These are phyloP conservation scores for Rhabditophanes sp. DNA, from an alignment of 2,888 invertebrate species.

Conservation along the genomic window DNA sequence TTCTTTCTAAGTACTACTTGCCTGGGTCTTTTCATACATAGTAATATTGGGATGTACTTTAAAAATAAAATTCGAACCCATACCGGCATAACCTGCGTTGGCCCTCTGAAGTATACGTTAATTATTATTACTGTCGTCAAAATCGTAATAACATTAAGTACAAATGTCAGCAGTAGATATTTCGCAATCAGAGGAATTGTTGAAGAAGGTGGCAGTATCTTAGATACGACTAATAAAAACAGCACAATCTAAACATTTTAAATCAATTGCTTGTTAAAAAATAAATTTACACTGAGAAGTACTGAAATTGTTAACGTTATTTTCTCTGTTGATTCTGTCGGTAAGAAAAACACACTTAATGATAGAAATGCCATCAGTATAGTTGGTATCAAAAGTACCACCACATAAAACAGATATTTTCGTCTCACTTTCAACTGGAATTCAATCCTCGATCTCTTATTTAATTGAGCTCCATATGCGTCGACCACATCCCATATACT, in stretches of 20 bases:
- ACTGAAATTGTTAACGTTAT: conserved; percentile 67
- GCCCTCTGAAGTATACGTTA: conserved; percentile 78
- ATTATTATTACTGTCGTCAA: conserved; percentile 90
- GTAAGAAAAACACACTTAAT: conserved; percentile 86
- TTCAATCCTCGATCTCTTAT: conserved; percentile 48
- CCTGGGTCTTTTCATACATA: conserved; percentile 93
- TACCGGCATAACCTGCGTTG: conserved; percentile 94
- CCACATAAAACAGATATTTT: conserved; percentile 95
- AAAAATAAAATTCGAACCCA: conserved; percentile 89
- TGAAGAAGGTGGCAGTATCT: conserved; percentile 92
- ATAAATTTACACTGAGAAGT: conserved; percentile 93
- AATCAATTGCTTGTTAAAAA: too few species aligned
- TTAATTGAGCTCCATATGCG: conserved; percentile 48
- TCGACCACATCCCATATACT: conserved; percentile 98
- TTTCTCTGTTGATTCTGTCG: conserved; percentile 62
- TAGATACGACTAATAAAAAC: conserved; percentile 90
- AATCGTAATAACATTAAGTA: conserved; percentile 99
- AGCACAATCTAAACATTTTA: conserved; percentile 98
- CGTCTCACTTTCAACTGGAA: conserved; percentile 52
- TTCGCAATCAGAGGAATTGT: conserved; percentile 77
- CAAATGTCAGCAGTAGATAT: conserved; percentile 95
- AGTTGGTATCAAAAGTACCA: conserved; percentile 87
- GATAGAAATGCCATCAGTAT: conserved; percentile 93
- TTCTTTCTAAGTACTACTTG: too few species aligned
- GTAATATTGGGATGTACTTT: conserved; percentile 48